Base-by-base conservation (phyloP, 1,140 invertebrate species). In the Drosophila orosa region DNA sequence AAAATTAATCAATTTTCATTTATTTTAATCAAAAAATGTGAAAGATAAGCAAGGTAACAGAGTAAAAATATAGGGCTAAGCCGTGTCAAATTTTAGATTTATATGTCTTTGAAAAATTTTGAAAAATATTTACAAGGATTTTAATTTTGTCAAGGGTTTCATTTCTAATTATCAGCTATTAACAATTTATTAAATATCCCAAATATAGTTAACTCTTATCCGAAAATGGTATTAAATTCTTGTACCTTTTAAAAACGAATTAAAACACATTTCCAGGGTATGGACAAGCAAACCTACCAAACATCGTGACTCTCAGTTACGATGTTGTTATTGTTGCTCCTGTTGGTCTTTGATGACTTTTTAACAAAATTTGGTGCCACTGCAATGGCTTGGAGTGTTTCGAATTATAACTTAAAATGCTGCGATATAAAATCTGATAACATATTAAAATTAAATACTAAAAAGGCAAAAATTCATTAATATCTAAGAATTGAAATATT, bases 311-410 rank as follows among this genome's bases (percentile, higher is more conserved):
- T 86, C 66, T 54, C 48, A 12, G 69, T 54, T 50, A 54, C 60
- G 48, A 42, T 31, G 57, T 58, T 65, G 44, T 59, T 78, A 52
- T 85, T 74, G 81, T 58, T 68, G 66, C 78, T 86, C 50, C 66
- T 69, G 75, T 76, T 86, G 78, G 83, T 86, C 83, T 86, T 86
- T 86, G 82, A 86, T 86, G 83, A 69, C 75, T 86, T 87, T 86
- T 87, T 82, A 79, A 79, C 75, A 86, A 86, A 86, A 87, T 76
- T 83, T 78, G 67, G 55, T 72, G 72, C 50, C 47, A 73, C 57
- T 75, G 71, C 71, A 57, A 55, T 84, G 63, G 57, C 6, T 50
- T 7, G 17, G 29, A 50, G 58, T 57, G 42, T 52, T 63, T 39
- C 33, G 27, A 22, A 15, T 59, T 52, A 39, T 35, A 50, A 3